phyloP scores from a whole-genome alignment of 2,113 vertebrate genomes.

The Rhinogobius similis region DNA sequence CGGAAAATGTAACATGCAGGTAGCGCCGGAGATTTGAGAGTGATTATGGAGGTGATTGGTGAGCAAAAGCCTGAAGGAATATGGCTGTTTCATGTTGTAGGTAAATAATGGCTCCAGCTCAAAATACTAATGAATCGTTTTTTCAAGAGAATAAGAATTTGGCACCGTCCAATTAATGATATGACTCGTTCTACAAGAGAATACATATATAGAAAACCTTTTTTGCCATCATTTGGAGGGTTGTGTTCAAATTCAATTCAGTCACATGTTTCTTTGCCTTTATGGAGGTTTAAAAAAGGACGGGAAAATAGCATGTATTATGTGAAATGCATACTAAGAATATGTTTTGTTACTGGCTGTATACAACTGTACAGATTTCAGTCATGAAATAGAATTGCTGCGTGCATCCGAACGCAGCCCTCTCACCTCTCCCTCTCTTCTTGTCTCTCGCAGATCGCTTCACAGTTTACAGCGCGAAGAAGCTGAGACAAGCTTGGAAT shows the following conservation, averaged over 20 bases:
- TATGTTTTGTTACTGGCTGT: no score
- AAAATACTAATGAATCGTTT: background rate
- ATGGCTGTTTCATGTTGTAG: constrained; percentile 4
- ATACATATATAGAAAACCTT: no score
- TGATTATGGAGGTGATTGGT: constrained; percentile 21
- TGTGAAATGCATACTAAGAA: no score
- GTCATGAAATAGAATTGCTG: background rate
- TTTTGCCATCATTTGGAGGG: no score
- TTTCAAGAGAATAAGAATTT: background rate
- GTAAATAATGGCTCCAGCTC: background rate
- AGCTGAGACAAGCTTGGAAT: constrained; percentile 96
- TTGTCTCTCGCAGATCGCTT: constrained; percentile 83
- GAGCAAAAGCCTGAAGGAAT: constrained; percentile 9
- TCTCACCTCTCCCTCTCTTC: background rate
- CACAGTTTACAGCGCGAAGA: constrained; percentile 91
- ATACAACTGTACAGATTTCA: background rate
- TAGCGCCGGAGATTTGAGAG: constrained; percentile 12
- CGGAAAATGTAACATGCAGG: constrained; percentile 9
- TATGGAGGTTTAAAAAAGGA: no score
- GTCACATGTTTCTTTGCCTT: no score
- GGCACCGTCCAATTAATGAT: no score
- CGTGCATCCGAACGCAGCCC: background rate
- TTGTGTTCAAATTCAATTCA: no score
- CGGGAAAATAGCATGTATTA: no score
- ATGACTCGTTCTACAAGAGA: no score